Base-by-base conservation (phyloP, 2,888 invertebrate species). In the Gibbula magus region DNA sequence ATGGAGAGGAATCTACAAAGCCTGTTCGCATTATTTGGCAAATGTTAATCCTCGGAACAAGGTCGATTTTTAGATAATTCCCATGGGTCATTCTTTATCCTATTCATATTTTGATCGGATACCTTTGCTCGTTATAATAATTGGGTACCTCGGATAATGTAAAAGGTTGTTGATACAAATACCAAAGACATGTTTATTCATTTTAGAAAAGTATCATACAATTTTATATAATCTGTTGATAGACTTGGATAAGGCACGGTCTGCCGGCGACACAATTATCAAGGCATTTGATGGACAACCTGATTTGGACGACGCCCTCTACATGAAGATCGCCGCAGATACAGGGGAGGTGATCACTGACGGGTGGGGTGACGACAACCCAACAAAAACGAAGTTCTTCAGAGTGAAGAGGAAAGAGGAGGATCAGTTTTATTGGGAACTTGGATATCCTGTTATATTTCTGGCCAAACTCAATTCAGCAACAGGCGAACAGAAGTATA, bases 371-470 rank as follows among this genome's bases (percentile, higher is more conserved):
- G 79, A 54, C 22, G 79, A 54, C 54, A 35, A 35, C 45, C 61
- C 25, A 13, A 8, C 16, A 29, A 70, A 79, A 39, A 22, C 32
- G 0, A 54, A 35, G 20, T 79, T 70, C 56, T 79, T 79, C 76
- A 32, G n/a, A 22, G 35, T 73, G 3, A 79, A 79, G 61, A 73
- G 61, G n/a, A 74, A 79, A n/a, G 79, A n/a, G 4, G 54, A 29
- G 20, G 74, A 54, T 45, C 70, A 79, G 56, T 20, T 54, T 22
- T 79, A 70, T 39, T 79, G 51, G 53, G 45, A 70, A 56, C 56
- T 79, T 16, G 79, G 79, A 18, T 79, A 70, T 25, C 79, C 79
- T n/a, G 54, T 79, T 13, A 79, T 79, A 10, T 79, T 79, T 25
- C 74, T 79, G 45, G 16, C 32, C 52, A 79, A 73, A 35, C 61